These are phyloP conservation scores for Falco concolor DNA, from an alignment of 2,797 vertebrate genomes.

Conservation along the genomic window DNA sequence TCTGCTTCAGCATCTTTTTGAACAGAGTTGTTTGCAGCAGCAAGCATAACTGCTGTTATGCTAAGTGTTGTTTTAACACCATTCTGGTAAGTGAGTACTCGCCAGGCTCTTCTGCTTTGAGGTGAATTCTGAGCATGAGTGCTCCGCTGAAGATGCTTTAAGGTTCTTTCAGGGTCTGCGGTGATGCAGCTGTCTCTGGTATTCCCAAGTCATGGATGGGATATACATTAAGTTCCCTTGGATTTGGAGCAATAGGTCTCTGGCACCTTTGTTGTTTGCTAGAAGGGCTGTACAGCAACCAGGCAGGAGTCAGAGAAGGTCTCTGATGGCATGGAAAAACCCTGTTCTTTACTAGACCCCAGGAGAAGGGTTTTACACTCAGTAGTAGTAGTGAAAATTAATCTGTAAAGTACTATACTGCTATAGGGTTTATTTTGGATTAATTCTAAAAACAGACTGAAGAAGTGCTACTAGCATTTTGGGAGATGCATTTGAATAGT, in stretches of 20 bases:
- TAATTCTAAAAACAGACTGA: background rate
- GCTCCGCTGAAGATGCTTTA: background rate
- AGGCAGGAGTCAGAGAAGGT: background rate
- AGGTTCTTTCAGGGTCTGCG: background rate
- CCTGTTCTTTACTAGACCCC: background rate
- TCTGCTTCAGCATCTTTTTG: background rate
- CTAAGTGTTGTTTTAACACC: background rate
- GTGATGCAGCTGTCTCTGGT: background rate
- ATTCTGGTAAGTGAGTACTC: background rate
- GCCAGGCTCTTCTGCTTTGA: background rate
- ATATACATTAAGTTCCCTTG: background rate
- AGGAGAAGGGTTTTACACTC: background rate
- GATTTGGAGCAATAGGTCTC: background rate
- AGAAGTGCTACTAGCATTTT: background rate
- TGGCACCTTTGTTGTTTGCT: background rate
- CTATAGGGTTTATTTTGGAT: background rate
- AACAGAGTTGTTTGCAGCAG: background rate
- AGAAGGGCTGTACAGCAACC: background rate
- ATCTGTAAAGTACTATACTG: background rate
- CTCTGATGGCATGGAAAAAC: background rate
- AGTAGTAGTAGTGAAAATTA: background rate
- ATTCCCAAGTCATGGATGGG: background rate
- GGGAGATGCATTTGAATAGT: background rate
- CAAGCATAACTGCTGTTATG: background rate
- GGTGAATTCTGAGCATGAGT: background rate